phyloP scores from a whole-genome alignment of 1,140 invertebrate species.

The Trichomalopsis sarcophagae region DNA sequence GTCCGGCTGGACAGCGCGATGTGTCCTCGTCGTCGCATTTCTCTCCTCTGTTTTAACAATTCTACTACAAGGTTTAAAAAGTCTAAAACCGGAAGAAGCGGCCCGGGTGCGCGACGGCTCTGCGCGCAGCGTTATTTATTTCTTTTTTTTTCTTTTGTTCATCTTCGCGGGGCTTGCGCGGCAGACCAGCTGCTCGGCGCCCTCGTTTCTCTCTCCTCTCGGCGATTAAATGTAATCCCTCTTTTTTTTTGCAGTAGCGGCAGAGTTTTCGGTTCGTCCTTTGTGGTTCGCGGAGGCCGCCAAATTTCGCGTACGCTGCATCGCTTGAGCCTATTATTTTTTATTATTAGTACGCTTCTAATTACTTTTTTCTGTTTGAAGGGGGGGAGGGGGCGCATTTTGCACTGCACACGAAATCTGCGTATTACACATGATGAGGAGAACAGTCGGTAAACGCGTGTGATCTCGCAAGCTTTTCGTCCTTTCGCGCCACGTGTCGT shows the following conservation, averaged over 20 bases:
- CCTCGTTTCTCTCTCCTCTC: not conserved
- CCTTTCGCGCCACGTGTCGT: not conserved
- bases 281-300: not conserved
- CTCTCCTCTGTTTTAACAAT: slow-evolving; percentile 32
- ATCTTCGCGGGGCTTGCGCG: not conserved
- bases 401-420: not conserved
- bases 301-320: not conserved
- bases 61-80: slow-evolving; percentile 40
- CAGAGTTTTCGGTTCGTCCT: not conserved
- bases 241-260: not conserved
- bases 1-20: not conserved
- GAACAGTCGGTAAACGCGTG: slow-evolving; percentile 29
- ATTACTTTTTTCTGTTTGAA: not conserved
- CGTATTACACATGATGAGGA: not conserved
- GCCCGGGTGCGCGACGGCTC: slow-evolving; percentile 34
- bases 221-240: not conserved
- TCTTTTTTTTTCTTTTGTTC: not conserved
- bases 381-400: not conserved
- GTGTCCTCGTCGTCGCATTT: not conserved
- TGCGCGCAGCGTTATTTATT: slow-evolving; percentile 6
- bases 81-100: slow-evolving; percentile 50
- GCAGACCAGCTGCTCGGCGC: slow-evolving; percentile 3
- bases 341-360: not conserved
- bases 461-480: slow-evolving; percentile 3
- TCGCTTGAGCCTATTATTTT: slow-evolving; percentile 3